phyloP scores from a whole-genome alignment of 2,888 invertebrate genomes.

The Deilephila porcellus region DNA sequence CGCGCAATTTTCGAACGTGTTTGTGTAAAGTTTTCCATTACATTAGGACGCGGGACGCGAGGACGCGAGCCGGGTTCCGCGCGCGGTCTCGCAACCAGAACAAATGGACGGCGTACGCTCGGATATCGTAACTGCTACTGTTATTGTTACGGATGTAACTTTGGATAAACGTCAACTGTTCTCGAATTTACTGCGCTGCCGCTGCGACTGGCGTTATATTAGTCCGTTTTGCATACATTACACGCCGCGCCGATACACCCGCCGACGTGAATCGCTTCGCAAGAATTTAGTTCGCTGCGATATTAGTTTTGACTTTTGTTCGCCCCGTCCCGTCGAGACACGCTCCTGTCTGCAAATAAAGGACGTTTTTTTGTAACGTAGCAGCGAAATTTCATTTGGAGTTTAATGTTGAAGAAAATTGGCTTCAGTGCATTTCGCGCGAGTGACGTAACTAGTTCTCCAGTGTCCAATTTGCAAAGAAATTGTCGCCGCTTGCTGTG shows the following conservation, averaged over 20 bases:
- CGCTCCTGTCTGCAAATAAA: constrained; percentile 9
- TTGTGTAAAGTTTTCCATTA: constrained; percentile 78
- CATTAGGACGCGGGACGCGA: constrained; percentile 59
- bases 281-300: constrained; percentile 47
- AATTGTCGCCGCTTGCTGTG: constrained; percentile 55
- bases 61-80: constrained; percentile 48
- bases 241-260: constrained; percentile 62
- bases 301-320: constrained; percentile 31
- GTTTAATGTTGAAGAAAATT: constrained; percentile 52
- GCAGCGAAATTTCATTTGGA: constrained; percentile 53
- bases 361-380: constrained; percentile 34
- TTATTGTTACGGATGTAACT: constrained; percentile 83
- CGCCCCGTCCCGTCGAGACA: constrained; percentile 35
- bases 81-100: constrained; percentile 71
- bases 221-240: constrained; percentile 79
- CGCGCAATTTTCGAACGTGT: constrained; percentile 61
- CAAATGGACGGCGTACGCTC: constrained; percentile 72
- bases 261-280: constrained; percentile 52
- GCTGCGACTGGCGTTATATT: constrained; percentile 74
- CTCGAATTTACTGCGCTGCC: constrained; percentile 76
- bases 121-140: constrained; percentile 79
- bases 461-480: constrained; percentile 65
- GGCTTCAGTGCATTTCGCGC: constrained; percentile 55
- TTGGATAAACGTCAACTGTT: constrained; percentile 82
- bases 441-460: constrained; percentile 59